phyloP scores from a whole-genome alignment of 2,113 vertebrate genomes.

The Scopus umbretta region DNA sequence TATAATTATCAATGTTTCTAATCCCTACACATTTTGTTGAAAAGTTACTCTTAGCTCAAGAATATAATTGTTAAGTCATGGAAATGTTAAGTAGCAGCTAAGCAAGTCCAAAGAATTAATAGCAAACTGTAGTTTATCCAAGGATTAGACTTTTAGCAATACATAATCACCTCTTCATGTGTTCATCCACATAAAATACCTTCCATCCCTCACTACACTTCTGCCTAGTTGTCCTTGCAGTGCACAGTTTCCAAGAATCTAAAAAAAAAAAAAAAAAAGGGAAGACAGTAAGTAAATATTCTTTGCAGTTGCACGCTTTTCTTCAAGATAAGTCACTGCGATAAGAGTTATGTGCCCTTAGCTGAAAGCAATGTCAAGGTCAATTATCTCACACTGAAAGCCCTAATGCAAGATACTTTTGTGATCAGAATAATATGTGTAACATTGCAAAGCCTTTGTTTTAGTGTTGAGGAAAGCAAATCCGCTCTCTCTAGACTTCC shows the following conservation, averaged over 20 bases:
- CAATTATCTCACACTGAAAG: conserved; percentile 69
- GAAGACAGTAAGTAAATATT: conserved; percentile 58
- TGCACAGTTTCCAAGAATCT: not conserved
- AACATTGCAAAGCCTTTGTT: conserved; percentile 54
- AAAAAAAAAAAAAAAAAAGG: conserved; percentile 18
- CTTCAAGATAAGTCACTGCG: conserved; percentile 57
- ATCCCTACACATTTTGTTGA: conserved; percentile 45
- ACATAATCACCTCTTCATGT: conserved; percentile 52
- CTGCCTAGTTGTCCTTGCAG: conserved; percentile 52
- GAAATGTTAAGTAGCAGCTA: conserved; percentile 52
- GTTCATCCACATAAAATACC: conserved; percentile 30
- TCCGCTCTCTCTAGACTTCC: conserved; percentile 18
- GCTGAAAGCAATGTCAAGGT: conserved; percentile 70
- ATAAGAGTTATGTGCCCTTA: conserved; percentile 58
- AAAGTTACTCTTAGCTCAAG: conserved; percentile 44
- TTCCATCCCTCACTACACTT: not conserved
- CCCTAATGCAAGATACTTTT: conserved; percentile 62
- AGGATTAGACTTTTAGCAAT: conserved; percentile 42
- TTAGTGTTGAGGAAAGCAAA: conserved; percentile 47
- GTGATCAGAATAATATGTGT: conserved; percentile 57
- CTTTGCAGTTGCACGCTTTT: conserved; percentile 25
- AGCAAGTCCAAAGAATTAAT: conserved; percentile 56
- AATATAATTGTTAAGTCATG: conserved; percentile 50
- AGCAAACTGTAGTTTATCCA: conserved; percentile 54
- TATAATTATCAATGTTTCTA: conserved; percentile 62